Evolutionary conservation across 2,888 invertebrate genomes (phyloP), one percentile per base, ranked within the genome.

Genomic region (Mamestra brassicae): DNA sequence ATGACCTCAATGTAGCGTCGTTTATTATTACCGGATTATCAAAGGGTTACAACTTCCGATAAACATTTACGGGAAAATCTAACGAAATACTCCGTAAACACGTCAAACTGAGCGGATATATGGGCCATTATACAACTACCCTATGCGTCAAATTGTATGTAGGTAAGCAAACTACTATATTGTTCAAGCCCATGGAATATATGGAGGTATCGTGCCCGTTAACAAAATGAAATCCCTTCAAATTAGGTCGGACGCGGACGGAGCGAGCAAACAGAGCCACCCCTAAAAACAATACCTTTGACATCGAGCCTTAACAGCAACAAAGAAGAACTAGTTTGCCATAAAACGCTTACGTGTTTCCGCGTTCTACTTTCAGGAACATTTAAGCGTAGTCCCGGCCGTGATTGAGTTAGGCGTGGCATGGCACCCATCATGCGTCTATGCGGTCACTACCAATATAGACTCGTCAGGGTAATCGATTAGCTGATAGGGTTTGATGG

Each of bases 361-460:
- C 89, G 91, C 89, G 95, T 91, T 92, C 95, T 89, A 95, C 92
- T 95, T 95, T 93, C 90, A 92, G 92, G 86, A 89, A 91, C 93
- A 94, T 94, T 94, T 94, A 92, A 92, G 93, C 91, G 91, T 90
- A 87, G 90, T 88, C 89, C 85, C 88, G 88, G 89, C 89, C 91
- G 93, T 94, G 95, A 95, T 94, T 94, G 93, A 92, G 92, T 90
- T 90, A 93, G 95, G 95, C 91, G 95, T 90, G 95, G 94, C 93
- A 94, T 90, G 95, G 94, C 93, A 81, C 87, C 91, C 89, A 90
- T 90, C 89, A 89, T 88, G 89, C 90, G 88, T 86, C 88, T 89
- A 93, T 93, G 90, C 91, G 91, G 92, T 91, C 93, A 93, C 90
- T 79, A 86, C 86, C 88, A 90, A 91, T 92, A 92, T 90, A 91